Conservation (phyloP, 1,140 invertebrate genomes). For the Temnothorax nylanderi region DNA sequence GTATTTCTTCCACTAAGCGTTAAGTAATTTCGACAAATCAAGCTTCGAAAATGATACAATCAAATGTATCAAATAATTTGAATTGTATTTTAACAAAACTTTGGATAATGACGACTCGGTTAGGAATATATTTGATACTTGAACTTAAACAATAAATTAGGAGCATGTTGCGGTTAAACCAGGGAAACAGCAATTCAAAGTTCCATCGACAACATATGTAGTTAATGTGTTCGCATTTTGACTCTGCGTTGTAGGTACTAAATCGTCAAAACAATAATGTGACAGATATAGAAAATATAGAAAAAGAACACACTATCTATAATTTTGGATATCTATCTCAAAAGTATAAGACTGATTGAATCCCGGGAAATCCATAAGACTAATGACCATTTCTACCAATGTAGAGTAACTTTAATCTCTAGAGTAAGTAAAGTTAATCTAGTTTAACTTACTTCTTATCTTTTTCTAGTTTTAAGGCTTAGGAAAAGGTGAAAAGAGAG, state of each 20-base stretch:
- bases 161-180: constrained; percentile 2
- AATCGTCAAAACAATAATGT: neutral
- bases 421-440: no score
- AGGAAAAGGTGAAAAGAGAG: no score
- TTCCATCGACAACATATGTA: constrained; percentile 20
- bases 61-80: neutral
- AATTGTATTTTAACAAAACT: constrained; percentile 12
- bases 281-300: neutral
- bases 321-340: neutral
- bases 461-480: no score
- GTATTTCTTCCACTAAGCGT: neutral
- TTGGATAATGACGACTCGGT: neutral
- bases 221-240: constrained; percentile 19
- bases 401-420: no score
- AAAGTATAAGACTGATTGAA: neutral
- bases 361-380: neutral
- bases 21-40: neutral
- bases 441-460: no score
- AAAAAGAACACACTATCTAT: neutral
- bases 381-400: no score
- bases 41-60: neutral
- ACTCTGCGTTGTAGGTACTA: neutral
- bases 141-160: constrained; percentile 33
- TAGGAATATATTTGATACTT: neutral
- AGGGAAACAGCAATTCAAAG: constrained; percentile 25